phyloP scores from a whole-genome alignment of 2,888 invertebrate genomes.

The Torymus aiolomorphi region DNA sequence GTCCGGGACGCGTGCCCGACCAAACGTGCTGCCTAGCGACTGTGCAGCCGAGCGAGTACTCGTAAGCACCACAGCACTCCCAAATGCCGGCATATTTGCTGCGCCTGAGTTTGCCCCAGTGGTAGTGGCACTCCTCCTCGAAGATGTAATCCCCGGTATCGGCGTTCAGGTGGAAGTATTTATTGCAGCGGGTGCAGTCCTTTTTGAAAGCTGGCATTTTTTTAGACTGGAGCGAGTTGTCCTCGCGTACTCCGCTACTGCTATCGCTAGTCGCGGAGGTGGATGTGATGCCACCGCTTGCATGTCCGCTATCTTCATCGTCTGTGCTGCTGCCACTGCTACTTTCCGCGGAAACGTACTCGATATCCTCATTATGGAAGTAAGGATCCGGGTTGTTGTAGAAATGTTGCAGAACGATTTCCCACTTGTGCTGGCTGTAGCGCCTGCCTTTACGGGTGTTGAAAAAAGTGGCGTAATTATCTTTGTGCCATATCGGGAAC shows the following conservation, averaged over 20 bases:
- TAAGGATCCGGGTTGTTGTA: too few relatives aligned
- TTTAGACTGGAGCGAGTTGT: slow-evolving; percentile 31
- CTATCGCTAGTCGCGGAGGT: slow-evolving; percentile 64
- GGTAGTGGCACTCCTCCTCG: slow-evolving; percentile 87
- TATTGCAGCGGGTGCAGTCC: too few relatives aligned
- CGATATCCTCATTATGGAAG: too few relatives aligned
- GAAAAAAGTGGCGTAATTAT: too few relatives aligned
- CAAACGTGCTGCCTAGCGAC: too few relatives aligned
- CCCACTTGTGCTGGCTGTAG: too few relatives aligned
- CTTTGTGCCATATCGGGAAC: too few relatives aligned
- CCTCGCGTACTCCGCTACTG: neutral
- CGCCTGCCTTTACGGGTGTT: too few relatives aligned
- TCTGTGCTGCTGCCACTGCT: slow-evolving; percentile 36
- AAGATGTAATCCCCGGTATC: too few relatives aligned
- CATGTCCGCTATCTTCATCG: slow-evolving; percentile 69
- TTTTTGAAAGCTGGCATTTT: slow-evolving; percentile 67
- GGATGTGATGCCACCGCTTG: slow-evolving; percentile 63
- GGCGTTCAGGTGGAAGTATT: too few relatives aligned
- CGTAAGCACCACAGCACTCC: slow-evolving; percentile 81
- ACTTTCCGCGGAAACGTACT: slow-evolving; percentile 40
- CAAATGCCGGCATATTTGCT: slow-evolving; percentile 77
- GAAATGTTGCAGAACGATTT: too few relatives aligned
- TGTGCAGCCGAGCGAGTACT: slow-evolving; percentile 81
- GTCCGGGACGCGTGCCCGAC: slow-evolving; percentile 81
- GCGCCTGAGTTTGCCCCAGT: slow-evolving; percentile 90